These are phyloP conservation scores for Enoplosus armatus DNA, from an alignment of 2,797 vertebrate species.

Conservation along the genomic window DNA sequence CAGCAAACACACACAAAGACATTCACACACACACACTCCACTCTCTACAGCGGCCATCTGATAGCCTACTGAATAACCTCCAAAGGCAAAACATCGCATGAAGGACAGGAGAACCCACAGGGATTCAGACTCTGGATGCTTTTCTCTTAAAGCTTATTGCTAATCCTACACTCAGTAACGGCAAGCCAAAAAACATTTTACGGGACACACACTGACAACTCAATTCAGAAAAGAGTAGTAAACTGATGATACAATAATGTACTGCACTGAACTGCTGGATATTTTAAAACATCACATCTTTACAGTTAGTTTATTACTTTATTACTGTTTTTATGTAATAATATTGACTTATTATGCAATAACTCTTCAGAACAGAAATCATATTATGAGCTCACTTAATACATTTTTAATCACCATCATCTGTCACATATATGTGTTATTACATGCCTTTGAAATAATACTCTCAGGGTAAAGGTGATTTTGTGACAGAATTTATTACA, in stretches of 20 bases:
- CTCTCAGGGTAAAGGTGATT: background rate
- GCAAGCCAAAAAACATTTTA: background rate
- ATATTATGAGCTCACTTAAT: background rate
- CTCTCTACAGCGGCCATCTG: constrained; percentile 31
- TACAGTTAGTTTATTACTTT: background rate
- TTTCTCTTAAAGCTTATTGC: background rate
- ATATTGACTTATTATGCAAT: background rate
- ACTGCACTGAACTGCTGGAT: background rate
- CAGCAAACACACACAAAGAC: constrained; percentile 12
- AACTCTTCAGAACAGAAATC: background rate
- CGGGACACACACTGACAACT: background rate
- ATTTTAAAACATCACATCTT: background rate
- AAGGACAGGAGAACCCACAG: constrained; percentile 38
- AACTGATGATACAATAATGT: background rate
- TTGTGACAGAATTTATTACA: background rate
- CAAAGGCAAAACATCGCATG: constrained; percentile 39
- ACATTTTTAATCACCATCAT: background rate
- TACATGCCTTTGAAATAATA: background rate
- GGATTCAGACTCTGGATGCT: constrained; percentile 28
- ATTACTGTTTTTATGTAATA: too few species aligned
- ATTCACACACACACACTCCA: background rate
- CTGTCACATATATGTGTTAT: background rate
- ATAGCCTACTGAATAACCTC: constrained; percentile 62
- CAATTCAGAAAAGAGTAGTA: background rate
- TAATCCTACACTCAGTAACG: constrained; percentile 17